Evolutionary conservation across 2,113 vertebrate genomes (phyloP).

Genomic region (Morone chrysops): DNA sequence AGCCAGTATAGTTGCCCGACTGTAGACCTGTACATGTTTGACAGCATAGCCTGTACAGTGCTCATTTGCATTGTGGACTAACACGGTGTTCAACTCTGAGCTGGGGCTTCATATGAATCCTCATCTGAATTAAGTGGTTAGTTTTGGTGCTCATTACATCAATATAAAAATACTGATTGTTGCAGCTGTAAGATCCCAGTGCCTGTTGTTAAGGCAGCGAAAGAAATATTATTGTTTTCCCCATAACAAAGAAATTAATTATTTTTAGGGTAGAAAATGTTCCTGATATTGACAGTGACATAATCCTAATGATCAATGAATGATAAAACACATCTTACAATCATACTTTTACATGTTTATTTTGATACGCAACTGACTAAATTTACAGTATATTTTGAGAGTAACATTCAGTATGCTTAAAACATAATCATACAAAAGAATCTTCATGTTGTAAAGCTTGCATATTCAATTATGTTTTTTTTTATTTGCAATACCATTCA

Average conservation of each 20-base stretch:
- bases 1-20: background rate
- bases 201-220: background rate
- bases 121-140: background rate
- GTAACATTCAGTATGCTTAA: conserved; percentile 74
- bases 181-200: background rate
- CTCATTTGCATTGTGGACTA: no score
- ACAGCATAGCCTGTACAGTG: no score
- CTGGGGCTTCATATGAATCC: background rate
- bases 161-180: background rate
- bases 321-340: conserved; percentile 23
- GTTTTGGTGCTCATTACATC: background rate
- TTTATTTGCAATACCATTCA: conserved; percentile 55
- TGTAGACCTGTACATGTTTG: no score
- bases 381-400: conserved; percentile 59
- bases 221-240: background rate
- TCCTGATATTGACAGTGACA: background rate
- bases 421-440: conserved; percentile 72
- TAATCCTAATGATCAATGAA: conserved; percentile 1
- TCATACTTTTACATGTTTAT: conserved; percentile 69
- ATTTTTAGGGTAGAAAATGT: background rate
- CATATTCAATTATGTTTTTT: conserved; percentile 54
- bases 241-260: background rate
- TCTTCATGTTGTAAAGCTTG: conserved; percentile 64
- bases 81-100: background rate
- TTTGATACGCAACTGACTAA: conserved; percentile 62